Evolutionary conservation across 2,113 vertebrate genomes (phyloP).

Genomic region (Spizaetus ornatus): DNA sequence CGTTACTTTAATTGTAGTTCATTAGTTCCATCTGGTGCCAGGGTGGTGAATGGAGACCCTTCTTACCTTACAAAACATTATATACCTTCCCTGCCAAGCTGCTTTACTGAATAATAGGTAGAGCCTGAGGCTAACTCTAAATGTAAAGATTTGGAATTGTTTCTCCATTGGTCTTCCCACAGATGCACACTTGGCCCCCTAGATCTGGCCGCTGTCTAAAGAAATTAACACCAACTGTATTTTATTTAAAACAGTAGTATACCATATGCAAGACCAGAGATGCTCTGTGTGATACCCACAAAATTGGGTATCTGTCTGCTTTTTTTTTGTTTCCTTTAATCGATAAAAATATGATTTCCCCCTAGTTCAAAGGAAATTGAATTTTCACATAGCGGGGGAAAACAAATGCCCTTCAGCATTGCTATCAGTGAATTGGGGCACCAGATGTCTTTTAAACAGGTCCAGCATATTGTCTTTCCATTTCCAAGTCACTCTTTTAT

Average conservation of each 20-base stretch:
- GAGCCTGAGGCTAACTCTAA: background rate
- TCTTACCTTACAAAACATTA: background rate
- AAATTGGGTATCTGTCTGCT: conserved; percentile 29
- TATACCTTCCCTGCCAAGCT: conserved; percentile 2
- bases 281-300: background rate
- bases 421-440: conserved; percentile 49
- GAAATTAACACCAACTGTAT: background rate
- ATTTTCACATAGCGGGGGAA: conserved; percentile 50
- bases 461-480: conserved; percentile 45
- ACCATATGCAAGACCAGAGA: background rate
- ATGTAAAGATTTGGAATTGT: background rate
- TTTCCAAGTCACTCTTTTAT: conserved; percentile 39
- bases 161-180: background rate
- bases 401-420: conserved; percentile 52
- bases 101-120: background rate
- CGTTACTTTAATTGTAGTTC: background rate
- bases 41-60: background rate
- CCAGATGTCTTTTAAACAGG: conserved; percentile 50
- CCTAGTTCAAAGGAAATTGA: conserved; percentile 35
- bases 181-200: background rate
- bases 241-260: conserved; percentile 25
- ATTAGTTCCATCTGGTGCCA: conserved; percentile 7
- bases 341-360: conserved; percentile 51
- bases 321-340: background rate
- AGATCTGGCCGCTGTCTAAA: background rate